Evolutionary conservation across 2,113 vertebrate genomes (phyloP).

Genomic region (Larimichthys crocea): DNA sequence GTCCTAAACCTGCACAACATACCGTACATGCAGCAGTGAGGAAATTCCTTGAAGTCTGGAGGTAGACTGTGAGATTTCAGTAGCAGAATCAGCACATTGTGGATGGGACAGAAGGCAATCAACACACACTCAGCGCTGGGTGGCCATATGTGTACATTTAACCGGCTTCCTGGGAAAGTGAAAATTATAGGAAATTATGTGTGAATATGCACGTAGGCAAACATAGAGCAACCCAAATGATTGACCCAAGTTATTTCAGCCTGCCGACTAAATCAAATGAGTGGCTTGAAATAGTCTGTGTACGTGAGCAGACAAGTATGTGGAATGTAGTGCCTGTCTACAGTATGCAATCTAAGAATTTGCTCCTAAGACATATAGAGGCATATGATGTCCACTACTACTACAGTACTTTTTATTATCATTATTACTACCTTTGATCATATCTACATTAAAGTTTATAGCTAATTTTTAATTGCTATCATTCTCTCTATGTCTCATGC

Average conservation of each 20-base stretch:
- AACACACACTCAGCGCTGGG: conserved; percentile 13
- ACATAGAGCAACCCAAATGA: conserved; percentile 27
- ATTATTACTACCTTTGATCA: too few species aligned
- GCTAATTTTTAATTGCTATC: too few species aligned
- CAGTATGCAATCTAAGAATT: conserved; percentile 4
- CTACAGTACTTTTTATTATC: too few species aligned
- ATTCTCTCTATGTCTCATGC: too few species aligned
- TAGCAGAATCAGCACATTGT: conserved; percentile 28
- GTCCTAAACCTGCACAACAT: not conserved
- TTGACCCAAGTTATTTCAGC: conserved; percentile 44
- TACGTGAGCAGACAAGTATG: not conserved
- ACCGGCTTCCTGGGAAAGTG: conserved; percentile 41
- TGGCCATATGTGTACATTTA: conserved; percentile 54
- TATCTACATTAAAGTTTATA: too few species aligned
- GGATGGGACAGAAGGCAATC: conserved; percentile 28
- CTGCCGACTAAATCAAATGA: conserved; percentile 35
- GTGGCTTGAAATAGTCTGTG: conserved; percentile 10
- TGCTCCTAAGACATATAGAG: too few species aligned
- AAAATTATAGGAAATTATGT: conserved; percentile 63
- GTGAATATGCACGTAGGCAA: conserved; percentile 59
- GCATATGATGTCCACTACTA: too few species aligned
- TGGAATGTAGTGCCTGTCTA: not conserved
- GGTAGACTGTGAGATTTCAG: conserved; percentile 23
- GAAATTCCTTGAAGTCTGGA: not conserved
- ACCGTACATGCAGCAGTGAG: not conserved